Percentiles rank a stretch among this genome's conserved stretches.
phyloP scores from a whole-genome alignment of 2,113 vertebrate species.

The Falcunculus frontatus region DNA sequence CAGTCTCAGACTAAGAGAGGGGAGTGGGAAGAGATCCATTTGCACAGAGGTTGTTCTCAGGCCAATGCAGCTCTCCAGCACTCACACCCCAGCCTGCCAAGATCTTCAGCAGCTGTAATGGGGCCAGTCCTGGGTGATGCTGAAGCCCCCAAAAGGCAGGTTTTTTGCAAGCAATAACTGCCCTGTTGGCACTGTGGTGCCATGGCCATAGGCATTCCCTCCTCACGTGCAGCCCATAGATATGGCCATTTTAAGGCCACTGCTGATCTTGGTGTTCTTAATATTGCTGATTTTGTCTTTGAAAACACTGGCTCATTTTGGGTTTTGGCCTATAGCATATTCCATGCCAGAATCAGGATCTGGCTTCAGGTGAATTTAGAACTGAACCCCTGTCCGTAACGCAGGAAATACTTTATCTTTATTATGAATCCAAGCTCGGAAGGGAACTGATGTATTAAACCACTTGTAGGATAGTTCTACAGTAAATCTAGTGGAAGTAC shows the following conservation, averaged over 20 bases:
- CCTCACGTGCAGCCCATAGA: neutral
- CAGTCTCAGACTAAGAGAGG: neutral
- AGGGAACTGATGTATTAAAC: neutral
- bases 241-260: neutral
- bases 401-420: neutral
- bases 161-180: neutral
- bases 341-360: neutral
- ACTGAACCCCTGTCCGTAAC: neutral
- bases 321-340: neutral
- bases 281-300: neutral
- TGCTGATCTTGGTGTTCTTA: neutral
- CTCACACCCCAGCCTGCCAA: neutral
- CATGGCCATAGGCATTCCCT: neutral
- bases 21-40: neutral
- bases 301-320: neutral
- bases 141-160: neutral
- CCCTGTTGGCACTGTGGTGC: neutral
- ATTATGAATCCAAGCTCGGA: neutral
- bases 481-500: neutral
- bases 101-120: neutral
- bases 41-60: neutral
- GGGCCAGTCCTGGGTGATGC: neutral
- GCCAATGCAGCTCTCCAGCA: neutral
- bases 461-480: neutral
- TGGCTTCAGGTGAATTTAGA: neutral